Conservation (phyloP, 2,888 invertebrate species). For the Thera britannica region DNA sequence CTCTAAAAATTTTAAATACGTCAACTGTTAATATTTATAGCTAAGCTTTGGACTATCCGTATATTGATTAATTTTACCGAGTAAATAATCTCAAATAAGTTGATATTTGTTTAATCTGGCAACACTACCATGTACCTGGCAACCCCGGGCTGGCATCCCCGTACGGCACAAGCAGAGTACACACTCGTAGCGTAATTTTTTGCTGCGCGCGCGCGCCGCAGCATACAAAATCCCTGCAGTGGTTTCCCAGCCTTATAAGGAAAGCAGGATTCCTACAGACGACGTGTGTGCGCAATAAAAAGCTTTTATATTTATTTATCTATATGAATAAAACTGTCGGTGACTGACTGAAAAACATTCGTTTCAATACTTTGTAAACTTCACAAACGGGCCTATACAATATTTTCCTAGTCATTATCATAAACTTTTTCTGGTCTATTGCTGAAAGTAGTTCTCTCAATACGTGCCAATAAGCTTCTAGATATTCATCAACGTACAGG, state of each 20-base stretch:
- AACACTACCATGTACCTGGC: slow-evolving; percentile 40
- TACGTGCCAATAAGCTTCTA: no score
- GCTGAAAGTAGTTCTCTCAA: no score
- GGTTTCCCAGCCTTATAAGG: slow-evolving; percentile 77
- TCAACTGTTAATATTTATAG: no score
- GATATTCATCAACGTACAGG: no score
- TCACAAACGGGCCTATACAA: not conserved
- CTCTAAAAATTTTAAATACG: no score
- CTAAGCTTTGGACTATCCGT: no score
- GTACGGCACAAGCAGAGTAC: slow-evolving; percentile 68
- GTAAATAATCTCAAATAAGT: not conserved
- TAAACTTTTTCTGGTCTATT: no score
- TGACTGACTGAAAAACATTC: not conserved
- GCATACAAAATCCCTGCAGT: slow-evolving; percentile 72
- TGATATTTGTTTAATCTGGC: slow-evolving; percentile 9
- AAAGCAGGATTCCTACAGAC: slow-evolving; percentile 74
- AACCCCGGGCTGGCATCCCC: slow-evolving; percentile 62
- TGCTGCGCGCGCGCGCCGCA: slow-evolving; percentile 64
- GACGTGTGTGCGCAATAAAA: slow-evolving; percentile 78
- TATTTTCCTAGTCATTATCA: no score
- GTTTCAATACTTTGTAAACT: not conserved
- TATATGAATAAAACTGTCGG: not conserved
- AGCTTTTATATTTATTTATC: slow-evolving; percentile 76
- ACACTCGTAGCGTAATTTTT: slow-evolving; percentile 79
- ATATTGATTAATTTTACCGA: no score